Evolutionary conservation across 2,113 vertebrate genomes (phyloP), one percentile per base, ranked within the genome.

Genomic region (Myrmophylax atrothorax): DNA sequence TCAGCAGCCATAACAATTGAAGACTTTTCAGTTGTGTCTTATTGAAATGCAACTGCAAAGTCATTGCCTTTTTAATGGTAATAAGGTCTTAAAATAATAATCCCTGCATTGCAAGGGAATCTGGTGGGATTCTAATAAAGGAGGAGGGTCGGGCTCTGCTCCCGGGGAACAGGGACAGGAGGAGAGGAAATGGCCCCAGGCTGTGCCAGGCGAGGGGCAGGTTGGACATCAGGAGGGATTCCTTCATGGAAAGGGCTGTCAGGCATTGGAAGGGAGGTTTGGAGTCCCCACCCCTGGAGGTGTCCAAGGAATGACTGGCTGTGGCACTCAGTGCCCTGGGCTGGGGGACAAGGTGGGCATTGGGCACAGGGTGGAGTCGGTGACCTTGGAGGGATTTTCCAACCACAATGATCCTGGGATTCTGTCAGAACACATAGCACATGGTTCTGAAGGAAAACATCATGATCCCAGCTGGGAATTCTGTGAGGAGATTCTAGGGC

Each of bases 351-450:
- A 37, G 35, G 22, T 49, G 47, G 40, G n/a, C 1, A 49, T 56
- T 8, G 10, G 53, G 35, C 50, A 33, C 49, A 19, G 22, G 1
- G 6, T 24, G 31, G 29, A 8, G 31, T 76, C 4, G 0, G 3
- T 62, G 20, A 3, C 4, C 55, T 76, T 15, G 40, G 40, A 62
- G 40, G 0, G 11, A 29, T 76, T 69, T 76, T 69, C 47, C 40
- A 26, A 14, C 25, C 40, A 63, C 10, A 49, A 18, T 33, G 25
- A 14, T 35, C 6, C 9, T 37, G 63, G 16, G 19, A 29, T 55
- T 49, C 70, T 69, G 47, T 70, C 49, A 74, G 26, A 63, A n/a
- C 46, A 2, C 6, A 13, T 64, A 15, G 46, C 44, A n/a, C 17
- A 3, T 25, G 50, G 26, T 78, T 85, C 75, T 90, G 42, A 37